These are phyloP conservation scores for Aspidiotus rigidus DNA, from an alignment of 2,888 invertebrate genomes.

Conservation along the genomic window DNA sequence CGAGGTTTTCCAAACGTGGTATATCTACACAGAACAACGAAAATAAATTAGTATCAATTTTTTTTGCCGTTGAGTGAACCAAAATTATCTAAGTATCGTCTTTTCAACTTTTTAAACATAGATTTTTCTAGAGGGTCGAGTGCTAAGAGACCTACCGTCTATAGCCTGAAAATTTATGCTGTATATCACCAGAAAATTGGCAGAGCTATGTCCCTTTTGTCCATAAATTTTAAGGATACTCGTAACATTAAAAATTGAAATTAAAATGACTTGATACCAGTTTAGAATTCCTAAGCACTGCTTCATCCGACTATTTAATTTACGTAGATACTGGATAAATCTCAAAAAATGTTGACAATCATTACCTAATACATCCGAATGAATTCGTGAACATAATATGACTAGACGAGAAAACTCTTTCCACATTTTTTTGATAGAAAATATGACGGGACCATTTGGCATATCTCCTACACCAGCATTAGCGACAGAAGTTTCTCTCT, in stretches of 20 bases:
- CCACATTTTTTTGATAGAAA: constrained; percentile 27
- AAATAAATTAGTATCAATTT: neutral
- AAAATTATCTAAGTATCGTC: too few species aligned
- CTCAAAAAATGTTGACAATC: neutral
- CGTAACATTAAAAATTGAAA: neutral
- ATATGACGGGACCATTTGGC: neutral
- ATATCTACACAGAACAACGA: too few species aligned
- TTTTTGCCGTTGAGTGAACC: too few species aligned
- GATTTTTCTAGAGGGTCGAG: too few species aligned
- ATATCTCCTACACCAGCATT: neutral
- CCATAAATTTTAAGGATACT: too few species aligned
- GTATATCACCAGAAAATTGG: too few species aligned
- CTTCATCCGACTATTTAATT: neutral
- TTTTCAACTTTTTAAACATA: too few species aligned
- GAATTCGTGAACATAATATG: constrained; percentile 11
- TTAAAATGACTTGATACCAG: too few species aligned
- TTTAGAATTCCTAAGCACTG: too few species aligned
- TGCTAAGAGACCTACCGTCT: too few species aligned
- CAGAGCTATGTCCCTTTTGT: too few species aligned
- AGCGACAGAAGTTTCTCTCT: neutral
- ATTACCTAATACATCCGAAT: constrained; percentile 15
- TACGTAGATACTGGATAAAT: neutral
- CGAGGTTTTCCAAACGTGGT: constrained; percentile 1
- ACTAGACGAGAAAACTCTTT: constrained; percentile 24
- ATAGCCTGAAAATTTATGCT: too few species aligned